phyloP scores from a whole-genome alignment of 2,797 vertebrate species.

The Mus spretus region DNA sequence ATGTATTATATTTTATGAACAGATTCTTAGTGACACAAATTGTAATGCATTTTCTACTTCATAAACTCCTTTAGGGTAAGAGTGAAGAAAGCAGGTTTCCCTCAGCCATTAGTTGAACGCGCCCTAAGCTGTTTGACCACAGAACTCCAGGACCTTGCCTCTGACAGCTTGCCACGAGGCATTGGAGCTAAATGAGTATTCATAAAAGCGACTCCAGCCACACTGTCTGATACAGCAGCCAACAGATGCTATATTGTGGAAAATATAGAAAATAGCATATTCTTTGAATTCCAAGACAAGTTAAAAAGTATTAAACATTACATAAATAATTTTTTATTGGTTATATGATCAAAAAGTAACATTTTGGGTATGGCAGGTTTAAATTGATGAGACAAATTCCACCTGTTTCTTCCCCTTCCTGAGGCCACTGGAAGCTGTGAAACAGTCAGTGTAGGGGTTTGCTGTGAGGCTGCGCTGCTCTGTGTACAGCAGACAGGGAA shows the following conservation, averaged over 20 bases:
- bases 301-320: not conserved
- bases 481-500: not conserved
- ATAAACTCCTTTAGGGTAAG: slow-evolving; percentile 39
- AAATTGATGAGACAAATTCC: slow-evolving; percentile 32
- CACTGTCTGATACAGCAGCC: not conserved
- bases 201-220: not conserved
- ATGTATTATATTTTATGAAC: slow-evolving; percentile 57
- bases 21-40: slow-evolving; percentile 59
- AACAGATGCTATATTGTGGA: not conserved
- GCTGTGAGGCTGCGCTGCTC: not conserved
- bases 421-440: not conserved
- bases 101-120: slow-evolving; percentile 50
- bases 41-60: slow-evolving; percentile 67
- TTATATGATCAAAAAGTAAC: slow-evolving; percentile 19
- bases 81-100: slow-evolving; percentile 45
- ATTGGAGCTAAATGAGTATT: not conserved
- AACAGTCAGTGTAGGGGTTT: not conserved
- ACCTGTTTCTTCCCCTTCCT: slow-evolving; percentile 7
- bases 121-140: slow-evolving; percentile 2
- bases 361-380: slow-evolving; percentile 1
- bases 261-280: not conserved
- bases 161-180: not conserved
- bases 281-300: slow-evolving; percentile 32
- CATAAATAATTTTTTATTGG: slow-evolving; percentile 4
- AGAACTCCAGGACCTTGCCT: not conserved